These are phyloP conservation scores for Fistularia commersonii DNA, from an alignment of 2,797 vertebrate species.

Conservation along the genomic window DNA sequence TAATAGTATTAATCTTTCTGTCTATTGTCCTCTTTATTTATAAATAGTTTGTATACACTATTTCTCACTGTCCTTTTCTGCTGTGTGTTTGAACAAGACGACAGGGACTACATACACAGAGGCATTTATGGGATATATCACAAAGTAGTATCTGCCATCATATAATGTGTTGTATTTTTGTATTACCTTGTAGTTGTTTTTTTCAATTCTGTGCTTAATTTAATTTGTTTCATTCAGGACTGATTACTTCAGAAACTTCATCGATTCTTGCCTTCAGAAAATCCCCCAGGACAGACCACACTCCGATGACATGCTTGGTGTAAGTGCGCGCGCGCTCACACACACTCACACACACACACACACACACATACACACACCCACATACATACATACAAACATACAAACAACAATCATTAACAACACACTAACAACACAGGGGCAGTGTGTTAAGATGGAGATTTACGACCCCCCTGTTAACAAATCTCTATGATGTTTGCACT, in stretches of 20 bases:
- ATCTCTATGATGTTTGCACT: slow-evolving; percentile 43
- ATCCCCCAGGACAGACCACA: slow-evolving; percentile 97
- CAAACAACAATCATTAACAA: neutral
- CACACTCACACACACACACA: neutral
- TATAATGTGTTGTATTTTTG: neutral
- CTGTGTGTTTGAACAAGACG: too few relatives aligned
- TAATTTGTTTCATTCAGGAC: slow-evolving; percentile 78
- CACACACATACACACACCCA: neutral
- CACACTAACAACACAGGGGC: slow-evolving; percentile 11
- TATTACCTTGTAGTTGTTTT: neutral
- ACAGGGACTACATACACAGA: too few relatives aligned
- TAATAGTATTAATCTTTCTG: too few relatives aligned
- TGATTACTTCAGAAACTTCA: slow-evolving; percentile 98
- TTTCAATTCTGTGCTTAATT: neutral
- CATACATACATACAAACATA: too few relatives aligned
- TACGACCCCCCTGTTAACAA: slow-evolving; percentile 37
- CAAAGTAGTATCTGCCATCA: too few relatives aligned
- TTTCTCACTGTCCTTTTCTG: too few relatives aligned
- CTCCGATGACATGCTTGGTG: slow-evolving; percentile 96
- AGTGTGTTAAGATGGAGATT: slow-evolving; percentile 38
- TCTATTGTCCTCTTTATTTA: too few relatives aligned
- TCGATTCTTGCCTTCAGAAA: slow-evolving; percentile 99
- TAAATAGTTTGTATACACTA: too few relatives aligned
- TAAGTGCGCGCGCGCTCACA: slow-evolving; percentile 59
- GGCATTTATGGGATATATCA: too few relatives aligned